Percentiles rank a stretch among this genome's conserved stretches.
Evolutionary conservation across 2,797 vertebrate species (phyloP).

Genomic region (Coendou prehensilis): DNA sequence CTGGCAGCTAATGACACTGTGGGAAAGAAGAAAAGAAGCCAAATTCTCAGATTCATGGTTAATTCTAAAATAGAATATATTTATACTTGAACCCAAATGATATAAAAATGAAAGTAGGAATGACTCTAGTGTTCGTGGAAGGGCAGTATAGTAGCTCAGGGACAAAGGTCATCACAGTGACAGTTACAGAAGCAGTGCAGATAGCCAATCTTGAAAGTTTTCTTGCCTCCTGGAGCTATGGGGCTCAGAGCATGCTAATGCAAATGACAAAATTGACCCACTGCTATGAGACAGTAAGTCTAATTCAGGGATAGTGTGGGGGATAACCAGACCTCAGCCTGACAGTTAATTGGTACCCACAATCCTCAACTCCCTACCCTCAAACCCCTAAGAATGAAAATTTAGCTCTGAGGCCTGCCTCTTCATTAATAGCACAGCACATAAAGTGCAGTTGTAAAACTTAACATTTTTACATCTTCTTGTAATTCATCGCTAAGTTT

Average conservation of each 20-base stretch:
- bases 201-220: neutral
- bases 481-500: slow-evolving; percentile 79
- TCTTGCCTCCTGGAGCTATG: neutral
- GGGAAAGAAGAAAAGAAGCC: neutral
- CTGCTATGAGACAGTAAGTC: rapidly evolving
- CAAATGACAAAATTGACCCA: neutral
- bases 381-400: slow-evolving; percentile 57
- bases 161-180: neutral
- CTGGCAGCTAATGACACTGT: too few relatives aligned
- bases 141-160: neutral
- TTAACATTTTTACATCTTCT: slow-evolving; percentile 60
- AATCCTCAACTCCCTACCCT: slow-evolving; percentile 63
- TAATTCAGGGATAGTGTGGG: too few relatives aligned
- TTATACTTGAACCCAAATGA: neutral
- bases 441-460: slow-evolving; percentile 66
- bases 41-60: neutral
- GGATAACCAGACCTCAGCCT: neutral
- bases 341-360: neutral
- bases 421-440: slow-evolving; percentile 48
- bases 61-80: neutral
- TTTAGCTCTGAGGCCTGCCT: slow-evolving; percentile 49
- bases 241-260: neutral
- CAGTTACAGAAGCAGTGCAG: neutral
- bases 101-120: neutral
- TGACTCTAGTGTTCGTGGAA: too few relatives aligned